Base-by-base conservation (phyloP, 2,113 vertebrate genomes). In the Casuarius casuarius region DNA sequence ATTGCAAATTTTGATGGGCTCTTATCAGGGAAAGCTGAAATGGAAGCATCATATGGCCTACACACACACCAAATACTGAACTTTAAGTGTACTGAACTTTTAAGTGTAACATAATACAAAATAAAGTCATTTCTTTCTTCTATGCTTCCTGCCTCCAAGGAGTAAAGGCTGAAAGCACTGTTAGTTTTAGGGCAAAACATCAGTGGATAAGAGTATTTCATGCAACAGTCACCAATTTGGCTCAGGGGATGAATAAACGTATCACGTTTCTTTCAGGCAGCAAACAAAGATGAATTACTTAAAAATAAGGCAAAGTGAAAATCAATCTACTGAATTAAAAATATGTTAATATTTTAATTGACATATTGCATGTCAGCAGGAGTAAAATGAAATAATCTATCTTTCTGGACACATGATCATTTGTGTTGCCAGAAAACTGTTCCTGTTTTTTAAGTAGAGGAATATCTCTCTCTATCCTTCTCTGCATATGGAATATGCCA, bases 371-470 rank as follows among this genome's bases (percentile, higher is more conserved):
- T 20, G n/a, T 70, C 65, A 94, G 83, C 75, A 93, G 75, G 74
- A 90, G 40, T 77, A 76, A 81, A 91, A 83, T 78, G 58, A 80
- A 83, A 38, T n/a, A 10, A 74, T 68, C 48, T 54, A 2, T 96
- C 96, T 97, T 95, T 68, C 81, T 75, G 65, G 94, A 38, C 26
- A 83, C 76, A 91, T 9, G 44, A 94, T 90, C 12, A 49, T 97
- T 93, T 84, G 75, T 81, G 59, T 71, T 92, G 78, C 76, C 95
- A 92, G 88, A 90, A 97, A 97, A 96, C 59, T 23, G 48, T 54
- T 91, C 54, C 20, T 92, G 83, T 70, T 91, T 97, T 94, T 91
- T 76, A 81, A 96, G 92, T 44, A 89, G 51, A 48, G 46, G 63
- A 49, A 72, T 76, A 48, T 61, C 49, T 66, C 80, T 94, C 86